Base-by-base conservation (phyloP, 1,140 invertebrate species). In the Paralvinella palmiformis region DNA sequence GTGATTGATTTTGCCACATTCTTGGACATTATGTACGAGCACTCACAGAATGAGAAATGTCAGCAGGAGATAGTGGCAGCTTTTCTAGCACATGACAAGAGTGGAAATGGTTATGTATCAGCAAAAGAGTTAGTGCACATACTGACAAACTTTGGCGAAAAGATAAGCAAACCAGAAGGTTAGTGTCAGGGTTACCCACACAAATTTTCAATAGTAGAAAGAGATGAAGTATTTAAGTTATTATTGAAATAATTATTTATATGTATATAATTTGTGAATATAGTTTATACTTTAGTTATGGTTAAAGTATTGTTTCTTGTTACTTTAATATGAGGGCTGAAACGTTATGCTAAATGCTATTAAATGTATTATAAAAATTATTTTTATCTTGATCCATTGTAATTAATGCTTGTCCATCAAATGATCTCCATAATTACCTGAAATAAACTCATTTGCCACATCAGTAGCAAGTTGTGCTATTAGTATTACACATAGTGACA, bases 1-100 rank as follows among this genome's bases (percentile, higher is more conserved):
- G 92, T 91, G 79, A 92, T 98, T 87, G 89, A 90, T 2, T 98
- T 98, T 82, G 91, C 94, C 1, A 92, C 95, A 73, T 96, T 98
- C 73, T 79, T 98, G 7, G 94, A 96, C 75, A 89, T 95, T 1
- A 92, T 96, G 91, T 92, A 97, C 78, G 85, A 89, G 66, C 94
- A 97, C 78, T 92, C 76, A 74, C 85, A 82, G 75, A 87, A 88
- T 2, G 94, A 98, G 78, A 89, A 94, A 76, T 80, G 94, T 36
- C 91, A 93, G 0, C 88, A 88, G 73, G 94, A 98, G 85, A 88
- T 92, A 63, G 85, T 94, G 22, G 88, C 90, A 64, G 94, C 93
- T 1, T 96, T 98, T 78, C 85, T 85, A 79, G 91, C 92, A 15
- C 88, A 86, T 10, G 94, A 97, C 81, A 81, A 83, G 0, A 80